These are phyloP conservation scores for Catharus minimus DNA, from an alignment of 2,113 vertebrate species.

Conservation along the genomic window DNA sequence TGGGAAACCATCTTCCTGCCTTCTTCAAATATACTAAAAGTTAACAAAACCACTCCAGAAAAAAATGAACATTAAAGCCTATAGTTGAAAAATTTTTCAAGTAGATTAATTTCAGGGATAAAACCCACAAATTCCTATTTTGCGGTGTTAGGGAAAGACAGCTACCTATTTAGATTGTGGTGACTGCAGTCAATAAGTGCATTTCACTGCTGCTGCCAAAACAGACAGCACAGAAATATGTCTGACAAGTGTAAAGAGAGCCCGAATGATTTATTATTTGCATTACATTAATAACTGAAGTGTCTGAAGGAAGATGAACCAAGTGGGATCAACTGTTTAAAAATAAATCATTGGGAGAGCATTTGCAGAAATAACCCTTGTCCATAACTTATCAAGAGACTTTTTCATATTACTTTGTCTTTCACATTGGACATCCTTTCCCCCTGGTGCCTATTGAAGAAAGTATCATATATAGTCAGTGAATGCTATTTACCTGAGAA, in stretches of 20 bases:
- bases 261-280: constrained; percentile 16
- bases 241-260: constrained; percentile 35
- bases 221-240: not conserved
- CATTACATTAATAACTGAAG: constrained; percentile 36
- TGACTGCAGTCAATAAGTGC: constrained; percentile 26
- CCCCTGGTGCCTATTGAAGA: not conserved
- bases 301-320: constrained; percentile 18
- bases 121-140: constrained; percentile 22
- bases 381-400: not conserved
- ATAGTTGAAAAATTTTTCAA: not conserved
- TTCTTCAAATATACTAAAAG: not conserved
- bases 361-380: constrained; percentile 9
- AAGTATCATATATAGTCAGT: not conserved
- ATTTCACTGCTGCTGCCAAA: constrained; percentile 48
- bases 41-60: not conserved
- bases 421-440: not conserved
- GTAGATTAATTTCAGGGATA: constrained; percentile 20
- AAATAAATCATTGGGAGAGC: not conserved
- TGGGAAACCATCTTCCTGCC: not conserved
- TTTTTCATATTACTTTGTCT: not conserved
- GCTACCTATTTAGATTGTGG: not conserved
- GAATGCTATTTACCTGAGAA: not conserved
- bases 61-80: not conserved
- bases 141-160: not conserved
- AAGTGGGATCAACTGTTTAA: constrained; percentile 18